Percentiles rank a stretch among this genome's conserved stretches.
These are phyloP conservation scores for Microcaecilia unicolor DNA, from an alignment of 2,797 vertebrate species.

Conservation along the genomic window DNA sequence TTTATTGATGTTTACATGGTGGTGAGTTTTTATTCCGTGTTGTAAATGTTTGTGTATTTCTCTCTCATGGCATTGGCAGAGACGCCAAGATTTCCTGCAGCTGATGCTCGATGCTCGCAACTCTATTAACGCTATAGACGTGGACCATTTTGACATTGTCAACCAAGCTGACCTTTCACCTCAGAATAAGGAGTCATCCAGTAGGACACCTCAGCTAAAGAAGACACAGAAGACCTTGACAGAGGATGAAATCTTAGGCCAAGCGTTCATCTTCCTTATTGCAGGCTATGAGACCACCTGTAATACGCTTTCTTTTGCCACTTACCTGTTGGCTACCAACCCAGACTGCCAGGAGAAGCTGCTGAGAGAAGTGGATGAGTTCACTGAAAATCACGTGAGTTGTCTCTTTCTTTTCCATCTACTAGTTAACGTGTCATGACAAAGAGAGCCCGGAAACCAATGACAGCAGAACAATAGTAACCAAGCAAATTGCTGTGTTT, in stretches of 20 bases:
- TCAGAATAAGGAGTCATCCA: rapidly evolving
- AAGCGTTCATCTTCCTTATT: slow-evolving; percentile 81
- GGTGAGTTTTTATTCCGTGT: no score
- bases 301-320: slow-evolving; percentile 74
- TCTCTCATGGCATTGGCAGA: slow-evolving; percentile 38
- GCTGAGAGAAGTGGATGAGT: slow-evolving; percentile 73
- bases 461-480: no score
- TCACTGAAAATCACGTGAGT: slow-evolving; percentile 76
- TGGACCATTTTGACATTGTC: slow-evolving; percentile 50
- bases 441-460: no score
- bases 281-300: slow-evolving; percentile 85
- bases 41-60: no score
- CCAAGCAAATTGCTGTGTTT: no score
- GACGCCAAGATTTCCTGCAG: slow-evolving; percentile 84
- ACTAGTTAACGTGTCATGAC: neutral
- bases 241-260: slow-evolving; percentile 82
- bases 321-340: slow-evolving; percentile 78
- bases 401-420: neutral
- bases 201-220: neutral
- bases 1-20: no score
- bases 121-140: slow-evolving; percentile 20
- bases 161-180: slow-evolving; percentile 27
- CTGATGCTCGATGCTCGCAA: slow-evolving; percentile 70
- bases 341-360: slow-evolving; percentile 68
- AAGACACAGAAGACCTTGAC: slow-evolving; percentile 53